Evolutionary conservation across 2,888 invertebrate genomes (phyloP).

Genomic region (Pachycephus smyrnensis): DNA sequence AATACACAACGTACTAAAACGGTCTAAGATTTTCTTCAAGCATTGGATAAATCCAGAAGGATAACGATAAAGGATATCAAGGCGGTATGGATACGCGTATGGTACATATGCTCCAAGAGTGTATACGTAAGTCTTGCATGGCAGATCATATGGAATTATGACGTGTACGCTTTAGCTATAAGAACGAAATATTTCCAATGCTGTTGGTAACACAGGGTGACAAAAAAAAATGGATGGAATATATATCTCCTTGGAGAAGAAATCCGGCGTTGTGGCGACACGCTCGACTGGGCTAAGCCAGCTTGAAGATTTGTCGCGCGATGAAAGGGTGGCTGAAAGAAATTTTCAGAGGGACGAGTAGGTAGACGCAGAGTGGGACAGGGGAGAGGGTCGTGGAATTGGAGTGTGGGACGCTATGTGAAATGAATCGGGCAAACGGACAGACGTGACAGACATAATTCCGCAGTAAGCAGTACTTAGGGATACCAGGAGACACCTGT

Average conservation of each 20-base stretch:
- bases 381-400: constrained; percentile 21
- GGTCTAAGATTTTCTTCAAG: background rate
- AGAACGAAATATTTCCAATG: background rate
- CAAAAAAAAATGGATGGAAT: background rate
- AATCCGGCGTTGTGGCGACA: constrained; percentile 7
- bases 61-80: background rate
- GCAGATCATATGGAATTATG: background rate
- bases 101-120: background rate
- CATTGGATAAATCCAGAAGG: background rate
- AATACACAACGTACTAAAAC: background rate
- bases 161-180: background rate
- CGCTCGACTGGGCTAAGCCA: constrained; percentile 48
- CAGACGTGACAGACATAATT: constrained; percentile 63
- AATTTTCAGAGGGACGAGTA: constrained; percentile 24
- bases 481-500: constrained; percentile 53
- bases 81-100: background rate
- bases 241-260: background rate
- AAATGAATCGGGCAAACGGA: constrained; percentile 59
- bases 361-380: constrained; percentile 3
- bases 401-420: constrained; percentile 44
- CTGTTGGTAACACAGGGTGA: background rate
- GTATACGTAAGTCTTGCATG: background rate
- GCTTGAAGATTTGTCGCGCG: constrained; percentile 31
- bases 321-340: constrained; percentile 22
- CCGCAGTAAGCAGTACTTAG: constrained; percentile 57